Percentiles rank a stretch among this genome's conserved stretches.
These are phyloP conservation scores for Serilophus lunatus DNA, from an alignment of 2,113 vertebrate genomes.

Conservation along the genomic window DNA sequence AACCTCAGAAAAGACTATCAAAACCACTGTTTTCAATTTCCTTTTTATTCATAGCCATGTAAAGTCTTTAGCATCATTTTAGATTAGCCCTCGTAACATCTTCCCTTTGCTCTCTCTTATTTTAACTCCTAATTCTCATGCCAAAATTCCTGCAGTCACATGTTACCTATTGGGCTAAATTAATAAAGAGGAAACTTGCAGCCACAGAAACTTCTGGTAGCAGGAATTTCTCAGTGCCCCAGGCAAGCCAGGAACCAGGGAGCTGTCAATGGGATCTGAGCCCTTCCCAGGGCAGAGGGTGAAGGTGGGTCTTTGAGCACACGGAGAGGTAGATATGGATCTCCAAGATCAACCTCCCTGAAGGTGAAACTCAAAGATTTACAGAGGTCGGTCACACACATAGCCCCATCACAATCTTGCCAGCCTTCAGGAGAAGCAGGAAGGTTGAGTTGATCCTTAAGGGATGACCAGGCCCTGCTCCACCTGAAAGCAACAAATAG, in stretches of 20 bases:
- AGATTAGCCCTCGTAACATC: background rate
- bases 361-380: background rate
- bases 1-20: slow-evolving; percentile 1
- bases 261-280: background rate
- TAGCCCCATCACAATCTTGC: no score
- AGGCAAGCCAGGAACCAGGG: background rate
- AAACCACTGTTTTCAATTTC: slow-evolving; percentile 8
- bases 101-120: background rate
- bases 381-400: background rate
- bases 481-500: background rate
- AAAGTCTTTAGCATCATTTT: slow-evolving; percentile 16
- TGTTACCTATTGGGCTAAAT: background rate
- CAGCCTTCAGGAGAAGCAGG: background rate
- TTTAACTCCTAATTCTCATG: background rate
- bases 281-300: background rate
- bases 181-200: background rate
- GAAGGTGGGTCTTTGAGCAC: background rate
- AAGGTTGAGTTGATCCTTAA: background rate
- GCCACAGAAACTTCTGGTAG: background rate
- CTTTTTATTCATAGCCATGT: background rate
- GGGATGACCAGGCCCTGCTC: background rate
- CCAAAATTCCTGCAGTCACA: background rate
- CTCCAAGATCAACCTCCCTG: background rate
- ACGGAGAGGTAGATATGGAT: background rate
- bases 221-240: background rate